Evolutionary conservation across 2,113 vertebrate genomes (phyloP), one percentile per base, ranked within the genome.

Genomic region (Andinoacara biseriatus): DNA sequence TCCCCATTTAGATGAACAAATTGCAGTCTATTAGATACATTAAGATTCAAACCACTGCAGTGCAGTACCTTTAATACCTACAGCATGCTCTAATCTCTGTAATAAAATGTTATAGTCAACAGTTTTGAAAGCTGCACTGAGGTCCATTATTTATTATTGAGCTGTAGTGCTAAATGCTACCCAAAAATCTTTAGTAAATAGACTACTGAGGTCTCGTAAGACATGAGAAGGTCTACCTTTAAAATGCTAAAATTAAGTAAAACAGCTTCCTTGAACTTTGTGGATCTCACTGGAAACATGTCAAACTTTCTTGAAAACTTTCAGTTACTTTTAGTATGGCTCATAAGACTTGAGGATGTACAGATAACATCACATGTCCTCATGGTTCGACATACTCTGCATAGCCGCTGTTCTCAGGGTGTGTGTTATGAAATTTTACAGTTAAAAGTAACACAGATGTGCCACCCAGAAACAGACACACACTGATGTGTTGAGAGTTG

Each of bases 401-500:
- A 33, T 58, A 3, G 52, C 58, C 14, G 35, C 80, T n/a, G 38
- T 29, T 61, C 17, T 20, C 38, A 43, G 40, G 18, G 58, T 58
- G 29, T n/a, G 26, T 56, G 7, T 15, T 58, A 38, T 29, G 49
- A 54, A 61, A 65, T 76, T 57, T 75, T 79, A 54, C 77, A 80
- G 82, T 22, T 4, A 80, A 58, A 85, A 79, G 57, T 80, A 33
- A 38, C 84, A 80, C 38, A 22, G 24, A 3, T 9, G 80, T 87
- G 85, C 11, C 15, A 46, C 10, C 7, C 18, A 35, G 1, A 40
- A 7, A 35, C 14, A 17, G 17, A 82, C 22, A 17, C 69, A 40
- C 59, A 40, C 56, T 49, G 5, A 52, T 1, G 33, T 86, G 86
- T 72, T 52, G 82, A 87, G 89, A 91, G 74, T 90, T 72, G 17